A percentile compares a stretch with the other conserved stretches of the same genome.
Conservation (phyloP, 53 echinoderm and acorn worm species). For the Paelopatides confundens region DNA sequence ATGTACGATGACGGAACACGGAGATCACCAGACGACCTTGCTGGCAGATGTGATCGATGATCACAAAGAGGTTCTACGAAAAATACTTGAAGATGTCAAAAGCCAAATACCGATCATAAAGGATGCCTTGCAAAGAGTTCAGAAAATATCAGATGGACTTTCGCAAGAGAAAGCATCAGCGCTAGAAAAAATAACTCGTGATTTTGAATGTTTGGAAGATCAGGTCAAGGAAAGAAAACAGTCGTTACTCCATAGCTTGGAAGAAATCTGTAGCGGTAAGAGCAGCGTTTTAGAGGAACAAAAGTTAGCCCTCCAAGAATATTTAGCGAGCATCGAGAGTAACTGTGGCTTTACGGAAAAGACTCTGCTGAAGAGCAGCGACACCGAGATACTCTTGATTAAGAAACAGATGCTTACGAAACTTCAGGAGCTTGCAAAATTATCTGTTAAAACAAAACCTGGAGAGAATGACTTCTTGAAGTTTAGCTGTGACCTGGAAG, state of each 20-base stretch:
- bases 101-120: constrained; percentile 86
- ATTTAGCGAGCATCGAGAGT: constrained; percentile 80
- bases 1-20: constrained; percentile 90
- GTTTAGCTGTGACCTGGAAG: constrained; percentile 72
- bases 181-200: constrained; percentile 76
- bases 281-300: constrained; percentile 88
- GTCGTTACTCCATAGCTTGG: constrained; percentile 77
- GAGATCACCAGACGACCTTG: constrained; percentile 87
- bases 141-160: constrained; percentile 73
- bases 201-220: constrained; percentile 79
- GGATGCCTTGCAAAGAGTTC: constrained; percentile 83
- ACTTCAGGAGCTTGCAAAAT: constrained; percentile 84
- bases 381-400: constrained; percentile 88
- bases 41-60: constrained; percentile 94
- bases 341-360: constrained; percentile 97
- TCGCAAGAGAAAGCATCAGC: constrained; percentile 80
- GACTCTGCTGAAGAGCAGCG: constrained; percentile 84
- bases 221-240: constrained; percentile 79
- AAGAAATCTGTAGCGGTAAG: constrained; percentile 80
- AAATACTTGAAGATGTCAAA: constrained; percentile 88
- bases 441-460: constrained; percentile 77
- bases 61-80: constrained; percentile 87
- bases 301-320: constrained; percentile 73
- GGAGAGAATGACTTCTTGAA: constrained; percentile 94
- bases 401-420: constrained; percentile 94